Evolutionary conservation across 2,113 vertebrate genomes (phyloP).

Genomic region (Andinoacara biseriatus): DNA sequence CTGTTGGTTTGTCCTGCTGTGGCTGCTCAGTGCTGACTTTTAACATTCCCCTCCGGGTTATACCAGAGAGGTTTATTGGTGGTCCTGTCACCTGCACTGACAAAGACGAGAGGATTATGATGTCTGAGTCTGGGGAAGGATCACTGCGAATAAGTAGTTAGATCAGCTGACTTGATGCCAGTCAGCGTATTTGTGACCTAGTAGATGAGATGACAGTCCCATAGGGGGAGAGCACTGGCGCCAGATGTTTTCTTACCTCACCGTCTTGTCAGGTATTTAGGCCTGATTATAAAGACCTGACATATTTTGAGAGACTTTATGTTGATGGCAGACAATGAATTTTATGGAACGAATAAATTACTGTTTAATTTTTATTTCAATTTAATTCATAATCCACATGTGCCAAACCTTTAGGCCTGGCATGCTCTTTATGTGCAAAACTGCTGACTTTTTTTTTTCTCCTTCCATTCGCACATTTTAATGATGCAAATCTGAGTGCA

Average conservation of each 20-base stretch:
- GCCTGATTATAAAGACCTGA: constrained; percentile 7
- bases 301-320: background rate
- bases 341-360: background rate
- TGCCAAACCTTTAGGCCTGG: background rate
- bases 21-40: constrained; percentile 3
- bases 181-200: constrained; percentile 21
- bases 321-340: background rate
- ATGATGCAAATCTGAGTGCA: background rate
- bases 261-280: constrained; percentile 9
- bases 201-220: constrained; percentile 14
- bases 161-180: constrained; percentile 23
- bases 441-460: background rate
- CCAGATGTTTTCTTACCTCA: background rate
- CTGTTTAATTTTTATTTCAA: constrained; percentile 11
- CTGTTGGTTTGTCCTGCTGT: constrained; percentile 4
- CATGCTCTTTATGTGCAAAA: constrained; percentile 17
- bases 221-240: background rate
- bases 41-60: constrained; percentile 24
- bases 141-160: constrained; percentile 20
- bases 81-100: constrained; percentile 26
- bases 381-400: constrained; percentile 15
- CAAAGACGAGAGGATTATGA: constrained; percentile 16
- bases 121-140: constrained; percentile 25
- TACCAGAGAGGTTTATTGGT: constrained; percentile 11
- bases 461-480: background rate